Conservation (phyloP, 2,113 vertebrate species). For the Oryctolagus cuniculus region DNA sequence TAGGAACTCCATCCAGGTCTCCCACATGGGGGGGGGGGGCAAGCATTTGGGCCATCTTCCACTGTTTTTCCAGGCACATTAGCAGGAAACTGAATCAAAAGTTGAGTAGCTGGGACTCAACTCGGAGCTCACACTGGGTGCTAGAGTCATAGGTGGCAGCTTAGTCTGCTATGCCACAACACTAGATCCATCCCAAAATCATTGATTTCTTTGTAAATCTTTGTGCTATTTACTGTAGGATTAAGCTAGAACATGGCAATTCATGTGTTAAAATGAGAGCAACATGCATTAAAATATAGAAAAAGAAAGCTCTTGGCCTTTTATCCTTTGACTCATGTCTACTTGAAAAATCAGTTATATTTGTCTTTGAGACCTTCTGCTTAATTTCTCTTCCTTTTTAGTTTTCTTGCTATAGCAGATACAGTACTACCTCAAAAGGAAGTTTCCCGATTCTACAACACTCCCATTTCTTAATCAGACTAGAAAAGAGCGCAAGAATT, state of each 20-base stretch:
- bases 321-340: slow-evolving; percentile 45
- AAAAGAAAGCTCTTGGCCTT: slow-evolving; percentile 37
- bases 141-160: no score
- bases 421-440: not conserved
- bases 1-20: no score
- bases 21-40: no score
- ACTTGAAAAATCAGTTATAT: slow-evolving; percentile 65
- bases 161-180: no score
- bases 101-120: no score
- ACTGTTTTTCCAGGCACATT: no score
- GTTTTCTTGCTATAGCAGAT: slow-evolving; percentile 49
- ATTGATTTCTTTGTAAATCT: not conserved
- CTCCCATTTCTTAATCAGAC: not conserved
- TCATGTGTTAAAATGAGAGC: not conserved
- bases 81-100: no score
- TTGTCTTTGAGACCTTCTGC: slow-evolving; percentile 35
- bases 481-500: not conserved
- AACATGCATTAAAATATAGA: slow-evolving; percentile 43
- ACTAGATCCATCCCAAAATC: not conserved
- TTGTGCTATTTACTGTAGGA: not conserved
- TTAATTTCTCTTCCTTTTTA: slow-evolving; percentile 55
- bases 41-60: no score
- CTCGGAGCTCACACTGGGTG: no score
- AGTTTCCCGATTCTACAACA: slow-evolving; percentile 41
- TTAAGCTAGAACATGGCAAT: slow-evolving; percentile 41